phyloP scores from a whole-genome alignment of 2,797 vertebrate genomes.

The Ctenosaura bakeri region DNA sequence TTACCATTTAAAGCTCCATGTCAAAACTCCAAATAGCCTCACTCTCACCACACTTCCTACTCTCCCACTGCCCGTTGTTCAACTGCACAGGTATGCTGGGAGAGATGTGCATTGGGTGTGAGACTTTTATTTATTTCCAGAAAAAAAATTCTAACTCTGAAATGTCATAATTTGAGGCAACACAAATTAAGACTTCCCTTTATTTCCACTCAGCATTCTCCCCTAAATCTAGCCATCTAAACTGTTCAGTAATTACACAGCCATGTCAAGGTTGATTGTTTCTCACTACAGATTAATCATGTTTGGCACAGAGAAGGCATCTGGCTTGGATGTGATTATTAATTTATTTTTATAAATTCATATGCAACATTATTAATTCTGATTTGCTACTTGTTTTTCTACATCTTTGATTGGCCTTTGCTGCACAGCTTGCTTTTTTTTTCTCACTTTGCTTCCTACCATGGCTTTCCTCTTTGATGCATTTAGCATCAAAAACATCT shows the following conservation, averaged over 20 bases:
- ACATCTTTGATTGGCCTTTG: neutral
- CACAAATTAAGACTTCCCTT: too few species aligned
- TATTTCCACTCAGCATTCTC: too few species aligned
- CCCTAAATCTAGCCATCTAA: too few species aligned
- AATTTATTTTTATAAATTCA: neutral
- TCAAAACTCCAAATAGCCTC: too few species aligned
- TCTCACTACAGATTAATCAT: constrained; percentile 1
- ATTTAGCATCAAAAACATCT: neutral
- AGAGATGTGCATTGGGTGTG: too few species aligned
- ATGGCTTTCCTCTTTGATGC: constrained; percentile 6
- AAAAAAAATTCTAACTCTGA: too few species aligned
- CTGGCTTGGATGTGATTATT: neutral
- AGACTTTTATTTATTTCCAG: too few species aligned
- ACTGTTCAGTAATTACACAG: neutral
- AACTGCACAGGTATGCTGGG: too few species aligned
- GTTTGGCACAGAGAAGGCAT: neutral
- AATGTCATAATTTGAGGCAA: too few species aligned
- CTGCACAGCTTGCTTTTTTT: neutral
- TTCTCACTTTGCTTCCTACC: neutral
- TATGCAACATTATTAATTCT: constrained; percentile 2
- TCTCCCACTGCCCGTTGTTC: too few species aligned
- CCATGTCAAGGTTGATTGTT: neutral
- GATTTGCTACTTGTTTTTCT: neutral
- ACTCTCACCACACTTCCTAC: too few species aligned
- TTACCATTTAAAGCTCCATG: too few species aligned